phyloP scores from a whole-genome alignment of 2,113 vertebrate species.

The Tichodroma muraria region DNA sequence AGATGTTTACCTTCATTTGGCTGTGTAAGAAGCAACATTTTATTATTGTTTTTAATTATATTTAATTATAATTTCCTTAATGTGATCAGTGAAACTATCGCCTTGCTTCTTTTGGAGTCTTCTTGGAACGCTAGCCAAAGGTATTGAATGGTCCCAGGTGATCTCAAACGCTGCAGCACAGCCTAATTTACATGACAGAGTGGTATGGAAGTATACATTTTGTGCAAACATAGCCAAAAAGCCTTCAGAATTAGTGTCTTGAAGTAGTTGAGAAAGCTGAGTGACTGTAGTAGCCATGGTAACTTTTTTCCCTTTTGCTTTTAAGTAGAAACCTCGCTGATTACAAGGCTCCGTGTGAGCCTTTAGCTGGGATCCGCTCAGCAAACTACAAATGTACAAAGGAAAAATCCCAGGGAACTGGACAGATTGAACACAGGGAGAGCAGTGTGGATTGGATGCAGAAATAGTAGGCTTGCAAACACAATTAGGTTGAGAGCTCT shows the following conservation, averaged over 20 bases:
- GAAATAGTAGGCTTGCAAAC: background rate
- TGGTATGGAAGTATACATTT: background rate
- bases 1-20: background rate
- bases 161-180: background rate
- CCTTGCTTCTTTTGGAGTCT: background rate
- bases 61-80: background rate
- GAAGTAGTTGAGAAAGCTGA: background rate
- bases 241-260: background rate
- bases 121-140: background rate
- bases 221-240: background rate
- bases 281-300: background rate
- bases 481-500: background rate
- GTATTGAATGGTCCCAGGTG: background rate
- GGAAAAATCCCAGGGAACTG: background rate
- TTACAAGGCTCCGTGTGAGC: background rate
- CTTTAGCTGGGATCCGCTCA: background rate
- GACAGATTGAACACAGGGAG: background rate
- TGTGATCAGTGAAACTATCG: background rate
- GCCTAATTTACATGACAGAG: background rate
- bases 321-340: background rate
- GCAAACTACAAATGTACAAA: background rate
- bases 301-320: background rate
- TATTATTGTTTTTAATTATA: background rate
- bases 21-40: background rate
- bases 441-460: background rate